Conservation (phyloP, 2,888 invertebrate species). For the Argyresthia albistria region DNA sequence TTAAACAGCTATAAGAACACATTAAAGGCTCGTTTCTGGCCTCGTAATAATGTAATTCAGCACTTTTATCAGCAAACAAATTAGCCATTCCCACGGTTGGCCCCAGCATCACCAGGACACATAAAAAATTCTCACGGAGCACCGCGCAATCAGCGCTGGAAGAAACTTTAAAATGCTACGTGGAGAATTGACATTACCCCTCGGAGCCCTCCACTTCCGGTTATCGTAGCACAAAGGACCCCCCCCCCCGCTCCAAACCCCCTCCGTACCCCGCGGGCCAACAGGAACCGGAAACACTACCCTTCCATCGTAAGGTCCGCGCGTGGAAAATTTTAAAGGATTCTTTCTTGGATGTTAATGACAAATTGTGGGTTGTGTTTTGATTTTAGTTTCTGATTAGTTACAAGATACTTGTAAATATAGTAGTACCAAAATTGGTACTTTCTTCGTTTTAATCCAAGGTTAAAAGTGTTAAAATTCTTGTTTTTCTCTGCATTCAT, state of each 20-base stretch:
- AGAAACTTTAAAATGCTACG: constrained; percentile 44
- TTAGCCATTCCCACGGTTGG: constrained; percentile 1
- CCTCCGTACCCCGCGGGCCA: constrained; percentile 21
- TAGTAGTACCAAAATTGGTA: no score
- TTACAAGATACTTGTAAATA: no score
- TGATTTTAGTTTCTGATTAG: background rate
- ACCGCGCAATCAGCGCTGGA: constrained; percentile 47
- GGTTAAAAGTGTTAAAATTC: no score
- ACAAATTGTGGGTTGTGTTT: constrained; percentile 21
- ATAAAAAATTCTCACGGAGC: constrained; percentile 24
- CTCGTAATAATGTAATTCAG: background rate
- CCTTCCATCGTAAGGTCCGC: constrained; percentile 65
- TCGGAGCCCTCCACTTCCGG: constrained; percentile 67
- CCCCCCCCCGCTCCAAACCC: constrained; percentile 24
- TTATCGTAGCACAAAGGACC: constrained; percentile 67
- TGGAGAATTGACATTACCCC: constrained; percentile 56
- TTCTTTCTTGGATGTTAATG: constrained; percentile 38
- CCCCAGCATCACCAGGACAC: constrained; percentile 10
- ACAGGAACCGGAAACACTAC: constrained; percentile 67
- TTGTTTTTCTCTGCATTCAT: no score
- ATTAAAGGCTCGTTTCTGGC: no score
- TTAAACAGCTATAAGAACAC: no score
- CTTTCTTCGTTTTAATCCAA: no score
- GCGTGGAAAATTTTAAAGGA: constrained; percentile 49
- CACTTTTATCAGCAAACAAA: background rate